These are phyloP conservation scores for Steinernema carpocapsae DNA, from an alignment of 2,888 invertebrate genomes.

Conservation along the genomic window DNA sequence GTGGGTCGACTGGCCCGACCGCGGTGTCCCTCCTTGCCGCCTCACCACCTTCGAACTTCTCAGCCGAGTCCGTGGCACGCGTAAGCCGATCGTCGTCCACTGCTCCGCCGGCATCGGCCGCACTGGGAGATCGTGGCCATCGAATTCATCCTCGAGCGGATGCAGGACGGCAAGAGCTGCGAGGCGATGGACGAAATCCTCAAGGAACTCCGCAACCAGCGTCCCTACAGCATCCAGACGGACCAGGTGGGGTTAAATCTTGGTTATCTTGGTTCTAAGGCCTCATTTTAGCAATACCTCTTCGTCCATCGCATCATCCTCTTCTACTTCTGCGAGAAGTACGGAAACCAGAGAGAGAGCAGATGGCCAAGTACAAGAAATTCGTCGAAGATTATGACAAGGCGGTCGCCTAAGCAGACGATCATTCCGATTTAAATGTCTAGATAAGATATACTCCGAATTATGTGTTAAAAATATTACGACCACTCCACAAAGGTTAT, in stretches of 20 bases:
- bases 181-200: slow-evolving; percentile 54
- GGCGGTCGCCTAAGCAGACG: neutral
- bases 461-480: no score
- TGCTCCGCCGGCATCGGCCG: slow-evolving; percentile 58
- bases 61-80: slow-evolving; percentile 50
- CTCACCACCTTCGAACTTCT: slow-evolving; percentile 44
- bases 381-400: slow-evolving; percentile 38
- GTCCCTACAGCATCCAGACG: slow-evolving; percentile 54
- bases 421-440: no score
- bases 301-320: slow-evolving; percentile 43
- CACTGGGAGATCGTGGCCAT: slow-evolving; percentile 55
- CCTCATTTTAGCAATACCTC: slow-evolving; percentile 21
- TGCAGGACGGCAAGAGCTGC: slow-evolving; percentile 31
- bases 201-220: slow-evolving; percentile 49
- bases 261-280: neutral
- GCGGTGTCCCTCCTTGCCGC: slow-evolving; percentile 41
- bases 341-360: slow-evolving; percentile 30
- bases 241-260: slow-evolving; percentile 39
- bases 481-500: no score
- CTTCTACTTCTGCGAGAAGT: slow-evolving; percentile 49
- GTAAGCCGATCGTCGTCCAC: slow-evolving; percentile 56
- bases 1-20: slow-evolving; percentile 53
- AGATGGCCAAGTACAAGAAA: slow-evolving; percentile 31
- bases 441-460: no score
- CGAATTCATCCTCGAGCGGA: slow-evolving; percentile 47